Conservation (phyloP, 1,140 invertebrate species). For the Psix sp. region DNA sequence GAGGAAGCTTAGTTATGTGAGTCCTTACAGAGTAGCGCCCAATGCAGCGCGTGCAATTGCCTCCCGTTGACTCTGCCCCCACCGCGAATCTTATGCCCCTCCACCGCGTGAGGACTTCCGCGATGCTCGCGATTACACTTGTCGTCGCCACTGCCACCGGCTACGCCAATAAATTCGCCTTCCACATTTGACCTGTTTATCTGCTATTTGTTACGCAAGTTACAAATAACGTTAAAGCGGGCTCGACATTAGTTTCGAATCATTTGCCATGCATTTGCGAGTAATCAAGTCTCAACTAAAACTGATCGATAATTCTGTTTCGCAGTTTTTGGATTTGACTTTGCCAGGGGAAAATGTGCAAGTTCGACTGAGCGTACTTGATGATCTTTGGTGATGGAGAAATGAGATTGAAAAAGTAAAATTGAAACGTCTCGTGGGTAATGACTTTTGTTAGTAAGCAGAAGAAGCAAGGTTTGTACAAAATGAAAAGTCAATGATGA, state of each 20-base stretch:
- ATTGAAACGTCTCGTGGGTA: too few relatives aligned
- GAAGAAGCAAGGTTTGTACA: too few relatives aligned
- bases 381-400: too few relatives aligned
- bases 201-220: constrained; percentile 34
- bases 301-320: too few relatives aligned
- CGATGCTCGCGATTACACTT: constrained; percentile 46
- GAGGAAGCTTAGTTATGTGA: constrained; percentile 66
- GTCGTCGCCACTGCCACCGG: constrained; percentile 17
- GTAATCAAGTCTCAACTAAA: too few relatives aligned
- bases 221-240: constrained; percentile 39
- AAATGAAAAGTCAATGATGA: too few relatives aligned
- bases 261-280: constrained; percentile 18
- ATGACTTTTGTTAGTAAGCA: too few relatives aligned
- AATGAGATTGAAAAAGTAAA: too few relatives aligned
- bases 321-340: too few relatives aligned
- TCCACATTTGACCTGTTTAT: constrained; percentile 39
- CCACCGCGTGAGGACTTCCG: constrained; percentile 39
- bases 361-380: too few relatives aligned
- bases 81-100: constrained; percentile 30
- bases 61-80: constrained; percentile 18
- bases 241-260: constrained; percentile 29
- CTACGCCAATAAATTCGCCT: constrained; percentile 42
- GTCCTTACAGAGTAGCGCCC: constrained; percentile 62
- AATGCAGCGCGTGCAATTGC: constrained; percentile 66
- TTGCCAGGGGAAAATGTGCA: too few relatives aligned